Conservation (phyloP, 1,140 invertebrate genomes). For the Magallana ariakensis region DNA sequence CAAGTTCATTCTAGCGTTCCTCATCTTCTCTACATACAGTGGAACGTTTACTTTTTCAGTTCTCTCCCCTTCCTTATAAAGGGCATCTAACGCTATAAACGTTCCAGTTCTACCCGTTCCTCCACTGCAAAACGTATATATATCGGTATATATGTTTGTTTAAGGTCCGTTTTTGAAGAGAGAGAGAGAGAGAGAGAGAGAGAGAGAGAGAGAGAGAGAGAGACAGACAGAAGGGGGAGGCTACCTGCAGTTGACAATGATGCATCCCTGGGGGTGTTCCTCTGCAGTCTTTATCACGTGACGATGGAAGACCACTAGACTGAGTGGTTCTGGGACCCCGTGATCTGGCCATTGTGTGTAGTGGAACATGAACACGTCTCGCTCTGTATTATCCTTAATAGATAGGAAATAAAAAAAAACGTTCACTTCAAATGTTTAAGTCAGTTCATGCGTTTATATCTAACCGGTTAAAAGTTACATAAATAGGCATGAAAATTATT, state of each 20-base stretch:
- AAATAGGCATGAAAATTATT: too few relatives aligned
- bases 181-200: too few relatives aligned
- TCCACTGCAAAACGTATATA: neutral
- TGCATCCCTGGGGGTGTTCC: neutral
- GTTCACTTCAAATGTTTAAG: too few relatives aligned
- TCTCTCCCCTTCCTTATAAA: neutral
- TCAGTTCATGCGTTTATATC: too few relatives aligned
- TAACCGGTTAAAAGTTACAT: too few relatives aligned
- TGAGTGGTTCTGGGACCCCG: constrained; percentile 23
- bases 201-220: too few relatives aligned
- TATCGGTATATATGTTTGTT: neutral
- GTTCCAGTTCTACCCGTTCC: neutral
- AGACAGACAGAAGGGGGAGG: rapidly evolving
- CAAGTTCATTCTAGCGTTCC: neutral
- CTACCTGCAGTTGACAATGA: constrained; percentile 37
- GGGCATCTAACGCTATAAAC: neutral
- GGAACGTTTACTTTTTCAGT: neutral
- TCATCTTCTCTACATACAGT: neutral
- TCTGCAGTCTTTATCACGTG: neutral
- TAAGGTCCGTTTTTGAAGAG: too few relatives aligned
- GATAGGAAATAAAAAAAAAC: too few relatives aligned
- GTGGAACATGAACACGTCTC: constrained; percentile 31
- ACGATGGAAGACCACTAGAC: constrained; percentile 41
- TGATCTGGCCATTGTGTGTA: constrained; percentile 45
- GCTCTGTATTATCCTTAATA: neutral